A percentile compares a stretch with the other conserved stretches of the same genome.
Conservation (phyloP, 2,797 vertebrate species). For the Oreortyx pictus region DNA sequence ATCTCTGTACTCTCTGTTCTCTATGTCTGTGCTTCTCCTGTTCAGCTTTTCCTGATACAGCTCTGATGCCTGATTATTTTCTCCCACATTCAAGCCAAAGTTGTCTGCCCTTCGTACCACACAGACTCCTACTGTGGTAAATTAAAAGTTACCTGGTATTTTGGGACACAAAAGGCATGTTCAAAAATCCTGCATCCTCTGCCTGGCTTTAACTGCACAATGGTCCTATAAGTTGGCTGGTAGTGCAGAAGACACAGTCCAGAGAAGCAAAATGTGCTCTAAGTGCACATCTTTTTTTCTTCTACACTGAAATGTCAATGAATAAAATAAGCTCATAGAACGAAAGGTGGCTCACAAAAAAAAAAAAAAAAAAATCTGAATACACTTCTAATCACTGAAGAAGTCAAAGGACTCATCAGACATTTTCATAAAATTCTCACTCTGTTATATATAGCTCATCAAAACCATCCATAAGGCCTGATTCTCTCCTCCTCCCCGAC, state of each 20-base stretch:
- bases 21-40: background rate
- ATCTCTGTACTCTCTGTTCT: background rate
- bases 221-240: background rate
- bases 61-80: background rate
- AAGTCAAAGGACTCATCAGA: background rate
- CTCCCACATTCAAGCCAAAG: background rate
- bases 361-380: background rate
- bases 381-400: background rate
- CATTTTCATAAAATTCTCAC: background rate
- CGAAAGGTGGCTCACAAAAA: background rate
- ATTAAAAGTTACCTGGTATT: background rate
- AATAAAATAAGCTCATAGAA: background rate
- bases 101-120: background rate
- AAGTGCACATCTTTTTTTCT: background rate
- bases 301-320: background rate
- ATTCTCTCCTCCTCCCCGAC: background rate
- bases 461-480: background rate
- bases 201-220: background rate
- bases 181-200: background rate
- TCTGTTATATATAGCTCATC: background rate
- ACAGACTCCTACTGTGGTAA: background rate
- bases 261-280: background rate
- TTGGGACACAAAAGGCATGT: background rate
- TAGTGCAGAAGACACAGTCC: background rate
- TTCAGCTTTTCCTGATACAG: background rate